A percentile compares a stretch with the other conserved stretches of the same genome.
Evolutionary conservation across 2,113 vertebrate genomes (phyloP).

Genomic region (Sorex araneus): DNA sequence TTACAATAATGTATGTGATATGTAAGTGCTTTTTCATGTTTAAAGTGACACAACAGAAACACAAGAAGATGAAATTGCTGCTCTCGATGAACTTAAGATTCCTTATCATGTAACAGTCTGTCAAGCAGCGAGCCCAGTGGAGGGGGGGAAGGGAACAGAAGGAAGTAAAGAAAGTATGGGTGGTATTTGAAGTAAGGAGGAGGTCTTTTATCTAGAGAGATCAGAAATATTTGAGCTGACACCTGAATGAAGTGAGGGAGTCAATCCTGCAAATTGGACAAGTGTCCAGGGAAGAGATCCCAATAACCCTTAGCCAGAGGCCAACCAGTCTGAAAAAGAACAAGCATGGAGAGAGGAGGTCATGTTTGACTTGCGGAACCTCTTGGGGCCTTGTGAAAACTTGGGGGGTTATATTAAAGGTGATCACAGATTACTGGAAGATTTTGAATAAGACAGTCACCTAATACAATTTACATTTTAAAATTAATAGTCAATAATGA

Average conservation of each 20-base stretch:
- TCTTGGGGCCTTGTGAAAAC: background rate
- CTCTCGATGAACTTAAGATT: background rate
- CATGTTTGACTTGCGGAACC: background rate
- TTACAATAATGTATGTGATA: background rate
- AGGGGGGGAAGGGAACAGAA: background rate
- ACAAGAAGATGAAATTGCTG: background rate
- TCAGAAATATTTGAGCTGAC: background rate
- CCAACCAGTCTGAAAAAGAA: background rate
- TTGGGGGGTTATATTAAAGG: background rate
- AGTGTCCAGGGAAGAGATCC: background rate
- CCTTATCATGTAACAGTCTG: background rate
- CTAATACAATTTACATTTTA: slow-evolving; percentile 18
- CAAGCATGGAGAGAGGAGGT: rapidly evolving
- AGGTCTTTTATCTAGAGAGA: background rate
- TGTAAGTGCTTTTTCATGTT: background rate
- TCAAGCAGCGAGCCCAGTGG: background rate
- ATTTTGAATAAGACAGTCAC: background rate
- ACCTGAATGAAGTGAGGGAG: background rate
- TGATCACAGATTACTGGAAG: background rate
- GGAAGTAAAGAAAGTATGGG: too few species aligned
- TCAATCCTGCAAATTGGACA: background rate
- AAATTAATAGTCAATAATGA: background rate
- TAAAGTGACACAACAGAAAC: slow-evolving; percentile 17
- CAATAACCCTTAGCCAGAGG: background rate
- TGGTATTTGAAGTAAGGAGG: background rate